Percentiles rank a stretch among this genome's conserved stretches.
Conservation (phyloP, 1,140 invertebrate species). For the Ctenoplectra terminalis region DNA sequence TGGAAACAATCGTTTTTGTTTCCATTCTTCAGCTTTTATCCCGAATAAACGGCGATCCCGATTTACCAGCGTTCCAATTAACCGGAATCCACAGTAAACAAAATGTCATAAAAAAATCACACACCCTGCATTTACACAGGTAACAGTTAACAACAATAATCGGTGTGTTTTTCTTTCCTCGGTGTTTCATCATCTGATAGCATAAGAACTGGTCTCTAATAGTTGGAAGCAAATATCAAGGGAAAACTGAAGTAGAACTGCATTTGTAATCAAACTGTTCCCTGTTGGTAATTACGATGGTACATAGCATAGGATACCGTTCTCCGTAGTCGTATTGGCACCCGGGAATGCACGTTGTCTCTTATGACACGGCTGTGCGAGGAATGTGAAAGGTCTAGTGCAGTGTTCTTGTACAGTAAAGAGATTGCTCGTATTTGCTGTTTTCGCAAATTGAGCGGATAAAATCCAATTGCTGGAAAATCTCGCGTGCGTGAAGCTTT, state of each 20-base stretch:
- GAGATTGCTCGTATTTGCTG: constrained; percentile 5
- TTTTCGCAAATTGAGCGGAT: constrained; percentile 47
- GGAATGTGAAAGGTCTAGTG: constrained; percentile 68
- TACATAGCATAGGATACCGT: constrained; percentile 11
- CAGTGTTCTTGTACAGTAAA: constrained; percentile 39
- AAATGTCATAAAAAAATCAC: too few relatives aligned
- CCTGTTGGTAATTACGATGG: constrained; percentile 24
- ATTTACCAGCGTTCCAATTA: too few relatives aligned
- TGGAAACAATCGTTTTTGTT: too few relatives aligned
- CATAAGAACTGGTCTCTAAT: background rate
- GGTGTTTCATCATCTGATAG: background rate
- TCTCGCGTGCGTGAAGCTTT: background rate
- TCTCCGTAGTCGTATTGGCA: constrained; percentile 30
- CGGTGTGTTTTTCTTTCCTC: too few relatives aligned
- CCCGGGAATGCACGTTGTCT: constrained; percentile 26
- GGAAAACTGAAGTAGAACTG: background rate
- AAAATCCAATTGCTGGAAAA: constrained; percentile 42
- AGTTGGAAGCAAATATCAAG: too few relatives aligned
- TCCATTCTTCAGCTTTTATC: too few relatives aligned
- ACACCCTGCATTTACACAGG: too few relatives aligned
- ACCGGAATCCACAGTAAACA: too few relatives aligned
- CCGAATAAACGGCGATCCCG: too few relatives aligned
- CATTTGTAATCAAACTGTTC: constrained; percentile 25
- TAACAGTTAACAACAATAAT: too few relatives aligned
- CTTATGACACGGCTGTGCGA: constrained; percentile 55